These are phyloP conservation scores for Archivesica marissinica DNA, from an alignment of 1,140 invertebrate genomes.

Conservation along the genomic window DNA sequence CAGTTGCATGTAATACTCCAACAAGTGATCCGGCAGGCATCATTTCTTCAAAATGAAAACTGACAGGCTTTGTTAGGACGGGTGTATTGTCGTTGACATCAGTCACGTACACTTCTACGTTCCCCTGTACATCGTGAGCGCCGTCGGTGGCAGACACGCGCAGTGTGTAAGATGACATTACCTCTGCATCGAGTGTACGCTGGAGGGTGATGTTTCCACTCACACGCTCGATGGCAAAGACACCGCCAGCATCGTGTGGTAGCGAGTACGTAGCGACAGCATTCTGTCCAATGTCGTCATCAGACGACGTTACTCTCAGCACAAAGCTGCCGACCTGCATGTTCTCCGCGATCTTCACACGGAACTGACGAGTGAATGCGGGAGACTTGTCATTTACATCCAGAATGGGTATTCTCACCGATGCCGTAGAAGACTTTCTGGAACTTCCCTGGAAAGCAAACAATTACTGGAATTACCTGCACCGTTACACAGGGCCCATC, in stretches of 20 bases:
- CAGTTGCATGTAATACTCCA: conserved; percentile 92
- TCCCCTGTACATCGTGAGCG: conserved; percentile 88
- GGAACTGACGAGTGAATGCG: conserved; percentile 95
- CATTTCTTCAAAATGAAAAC: conserved; percentile 88
- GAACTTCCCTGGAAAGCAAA: conserved; percentile 71
- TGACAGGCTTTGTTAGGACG: conserved; percentile 67
- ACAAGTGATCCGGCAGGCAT: conserved; percentile 90
- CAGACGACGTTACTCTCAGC: conserved; percentile 91
- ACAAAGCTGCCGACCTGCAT: conserved; percentile 96
- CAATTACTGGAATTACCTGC: too few species aligned
- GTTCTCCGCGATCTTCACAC: conserved; percentile 98
- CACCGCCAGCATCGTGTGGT: conserved; percentile 91
- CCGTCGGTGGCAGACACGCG: conserved; percentile 91
- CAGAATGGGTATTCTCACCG: conserved; percentile 92
- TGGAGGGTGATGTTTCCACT: conserved; percentile 96
- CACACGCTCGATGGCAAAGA: conserved; percentile 94
- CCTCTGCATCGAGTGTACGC: conserved; percentile 92
- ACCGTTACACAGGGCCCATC: too few species aligned
- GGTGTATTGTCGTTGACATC: conserved; percentile 88
- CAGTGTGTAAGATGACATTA: conserved; percentile 87
- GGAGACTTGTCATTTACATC: conserved; percentile 99
- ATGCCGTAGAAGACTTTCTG: conserved; percentile 90
- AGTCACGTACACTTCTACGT: conserved; percentile 90
- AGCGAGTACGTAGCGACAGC: conserved; percentile 92
- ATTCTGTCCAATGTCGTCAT: conserved; percentile 93